Evolutionary conservation across 1,140 invertebrate genomes (phyloP).

Genomic region (Orussus abietinus): DNA sequence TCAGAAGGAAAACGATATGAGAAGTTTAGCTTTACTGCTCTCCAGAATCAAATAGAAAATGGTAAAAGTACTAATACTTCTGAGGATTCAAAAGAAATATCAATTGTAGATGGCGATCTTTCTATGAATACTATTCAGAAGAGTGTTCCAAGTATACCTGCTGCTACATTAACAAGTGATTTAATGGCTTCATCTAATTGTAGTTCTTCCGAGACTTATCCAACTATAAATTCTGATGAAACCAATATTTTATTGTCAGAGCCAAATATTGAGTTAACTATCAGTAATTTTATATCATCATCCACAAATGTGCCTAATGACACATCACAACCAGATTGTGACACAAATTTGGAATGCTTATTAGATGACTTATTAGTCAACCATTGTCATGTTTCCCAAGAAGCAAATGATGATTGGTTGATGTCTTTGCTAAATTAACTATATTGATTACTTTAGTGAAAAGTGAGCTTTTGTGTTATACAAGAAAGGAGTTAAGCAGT

Average conservation of each 20-base stretch:
- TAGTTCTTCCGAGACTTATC: too few species aligned
- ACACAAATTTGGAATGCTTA: slow-evolving; percentile 7
- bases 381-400: slow-evolving; percentile 6
- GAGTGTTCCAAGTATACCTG: not conserved
- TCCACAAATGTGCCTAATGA: slow-evolving; percentile 1
- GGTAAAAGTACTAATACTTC: not conserved
- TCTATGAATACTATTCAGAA: slow-evolving; percentile 1
- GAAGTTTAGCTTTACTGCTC: slow-evolving; percentile 10
- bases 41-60: slow-evolving; percentile 5
- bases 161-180: too few species aligned
- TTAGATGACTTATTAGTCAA: slow-evolving; percentile 16
- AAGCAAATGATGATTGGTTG: slow-evolving; percentile 21
- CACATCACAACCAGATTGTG: not conserved
- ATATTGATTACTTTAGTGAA: not conserved
- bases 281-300: not conserved
- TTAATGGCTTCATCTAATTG: too few species aligned
- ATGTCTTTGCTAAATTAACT: slow-evolving; percentile 14
- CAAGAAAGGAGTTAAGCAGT: slow-evolving; percentile 1
- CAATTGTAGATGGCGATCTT: not conserved
- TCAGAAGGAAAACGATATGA: slow-evolving; percentile 3
- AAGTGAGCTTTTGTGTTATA: not conserved
- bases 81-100: slow-evolving; percentile 2
- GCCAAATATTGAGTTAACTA: not conserved
- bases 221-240: not conserved
- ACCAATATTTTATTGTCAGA: slow-evolving; percentile 1